These are phyloP conservation scores for Tachina fera DNA, from an alignment of 2,888 invertebrate species.

Conservation along the genomic window DNA sequence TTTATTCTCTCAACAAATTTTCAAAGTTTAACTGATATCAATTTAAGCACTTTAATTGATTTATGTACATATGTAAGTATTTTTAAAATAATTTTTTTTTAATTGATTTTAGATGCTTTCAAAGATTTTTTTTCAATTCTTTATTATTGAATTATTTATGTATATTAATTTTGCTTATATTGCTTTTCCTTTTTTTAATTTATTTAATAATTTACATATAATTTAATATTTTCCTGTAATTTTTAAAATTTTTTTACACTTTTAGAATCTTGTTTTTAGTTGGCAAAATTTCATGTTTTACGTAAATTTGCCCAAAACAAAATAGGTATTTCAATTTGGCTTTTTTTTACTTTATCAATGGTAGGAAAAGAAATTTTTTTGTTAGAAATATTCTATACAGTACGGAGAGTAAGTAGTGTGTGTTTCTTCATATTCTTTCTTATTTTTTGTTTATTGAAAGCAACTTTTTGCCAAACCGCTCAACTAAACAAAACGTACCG, in stretches of 20 bases:
- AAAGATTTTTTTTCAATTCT: no score
- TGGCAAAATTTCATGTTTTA: not conserved
- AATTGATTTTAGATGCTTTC: no score
- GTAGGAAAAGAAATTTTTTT: conserved; percentile 2
- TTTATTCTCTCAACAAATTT: no score
- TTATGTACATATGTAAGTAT: no score
- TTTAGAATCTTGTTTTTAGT: not conserved
- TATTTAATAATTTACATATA: not conserved
- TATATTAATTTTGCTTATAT: no score
- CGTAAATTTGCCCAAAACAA: conserved; percentile 8
- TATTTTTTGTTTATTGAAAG: not conserved
- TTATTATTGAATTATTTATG: no score
- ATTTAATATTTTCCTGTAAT: not conserved
- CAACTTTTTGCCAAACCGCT: conserved; percentile 65
- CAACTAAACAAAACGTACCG: conserved; percentile 67
- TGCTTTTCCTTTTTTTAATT: not conserved
- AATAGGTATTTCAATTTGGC: not conserved
- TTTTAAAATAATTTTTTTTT: no score
- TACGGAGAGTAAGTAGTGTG: conserved; percentile 18
- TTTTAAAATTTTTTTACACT: conserved; percentile 3
- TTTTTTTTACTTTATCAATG: conserved; percentile 5
- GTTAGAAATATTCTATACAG: not conserved
- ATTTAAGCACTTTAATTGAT: no score
- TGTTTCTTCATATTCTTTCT: not conserved
- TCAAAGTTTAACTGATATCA: no score